Evolutionary conservation across 2,888 invertebrate genomes (phyloP), one percentile per base, ranked within the genome.

Genomic region (Euproctis similis): DNA sequence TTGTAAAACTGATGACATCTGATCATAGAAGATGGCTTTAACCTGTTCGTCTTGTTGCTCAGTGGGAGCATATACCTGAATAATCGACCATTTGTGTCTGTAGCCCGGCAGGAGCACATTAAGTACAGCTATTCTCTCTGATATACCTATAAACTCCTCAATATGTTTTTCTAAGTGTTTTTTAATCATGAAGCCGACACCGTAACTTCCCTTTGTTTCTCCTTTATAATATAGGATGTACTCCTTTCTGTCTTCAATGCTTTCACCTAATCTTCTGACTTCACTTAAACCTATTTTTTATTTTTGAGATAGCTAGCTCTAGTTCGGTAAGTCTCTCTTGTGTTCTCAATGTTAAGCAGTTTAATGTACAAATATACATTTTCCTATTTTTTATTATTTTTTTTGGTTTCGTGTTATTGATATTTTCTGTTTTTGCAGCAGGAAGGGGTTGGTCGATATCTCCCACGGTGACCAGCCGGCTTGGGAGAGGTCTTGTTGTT

Each of bases 31-130:
- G 9, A 17, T 12, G n/a, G 31, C 31, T 26, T 27, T 31, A 14
- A 11, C 26, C 13, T 6, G 10, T 19, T 25, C 24, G 12, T 31
- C 28, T 12, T 26, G 23, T 14, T 19, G 24, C 21, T 35, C 30
- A 19, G 34, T 35, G 14, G 34, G 30, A 8, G 34, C 26, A 27
- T 34, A 30, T 24, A 29, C 27, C 21, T 35, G 34, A n/a, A 30
- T 28, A 16, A 35, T 35, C 5, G 24, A 23, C 34, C 34, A 35
- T 27, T 24, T 28, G 10, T 28, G 14, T 24, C n/a, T 30, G 18
- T 34, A 26, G 8, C 16, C 16, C 19, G 24, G 20, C 6, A 34
- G 21, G 5, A 11, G 18, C 18, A 18, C n/a, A 8, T n/a, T n/a
- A n/a, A n/a, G n/a, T n/a, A n/a, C n/a, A n/a, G n/a, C n/a, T n/a